phyloP scores from a whole-genome alignment of 2,113 vertebrate genomes.

The Nannobrachium achirus region DNA sequence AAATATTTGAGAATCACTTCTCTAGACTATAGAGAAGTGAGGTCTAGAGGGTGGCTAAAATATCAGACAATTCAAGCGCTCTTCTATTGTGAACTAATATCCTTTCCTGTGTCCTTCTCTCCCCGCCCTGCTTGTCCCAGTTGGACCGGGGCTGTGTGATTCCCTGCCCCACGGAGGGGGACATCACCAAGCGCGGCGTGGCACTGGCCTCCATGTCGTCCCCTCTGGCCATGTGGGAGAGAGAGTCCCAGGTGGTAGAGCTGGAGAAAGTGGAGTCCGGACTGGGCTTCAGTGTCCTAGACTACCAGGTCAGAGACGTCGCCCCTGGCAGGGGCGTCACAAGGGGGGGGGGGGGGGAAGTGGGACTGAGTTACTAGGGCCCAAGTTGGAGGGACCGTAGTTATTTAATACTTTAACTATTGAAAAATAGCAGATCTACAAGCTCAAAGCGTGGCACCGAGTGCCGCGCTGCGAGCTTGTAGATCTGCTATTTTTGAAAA shows the following conservation, averaged over 20 bases:
- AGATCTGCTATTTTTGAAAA: too few species aligned
- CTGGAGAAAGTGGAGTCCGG: slow-evolving; percentile 90
- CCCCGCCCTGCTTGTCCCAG: slow-evolving; percentile 46
- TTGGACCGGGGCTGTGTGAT: slow-evolving; percentile 73
- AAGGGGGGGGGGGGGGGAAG: too few species aligned
- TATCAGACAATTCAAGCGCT: neutral
- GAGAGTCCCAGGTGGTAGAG: slow-evolving; percentile 85
- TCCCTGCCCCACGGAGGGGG: slow-evolving; percentile 82
- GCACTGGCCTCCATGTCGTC: slow-evolving; percentile 76
- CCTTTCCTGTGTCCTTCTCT: neutral
- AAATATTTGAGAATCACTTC: too few species aligned
- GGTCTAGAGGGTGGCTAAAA: neutral
- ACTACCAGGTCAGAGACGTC: slow-evolving; percentile 90
- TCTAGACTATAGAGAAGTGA: too few species aligned
- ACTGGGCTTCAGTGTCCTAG: slow-evolving; percentile 96
- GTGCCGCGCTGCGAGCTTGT: too few species aligned
- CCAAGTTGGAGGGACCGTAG: too few species aligned
- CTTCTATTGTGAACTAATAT: neutral
- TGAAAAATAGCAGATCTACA: too few species aligned
- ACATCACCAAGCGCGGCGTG: slow-evolving; percentile 74
- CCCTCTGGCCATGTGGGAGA: slow-evolving; percentile 93
- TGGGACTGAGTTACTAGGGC: too few species aligned
- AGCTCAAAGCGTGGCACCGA: too few species aligned
- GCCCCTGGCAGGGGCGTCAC: too few species aligned
- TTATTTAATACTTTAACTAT: too few species aligned